These are phyloP conservation scores for Acleris holmiana DNA, from an alignment of 2,888 invertebrate genomes.

Conservation along the genomic window DNA sequence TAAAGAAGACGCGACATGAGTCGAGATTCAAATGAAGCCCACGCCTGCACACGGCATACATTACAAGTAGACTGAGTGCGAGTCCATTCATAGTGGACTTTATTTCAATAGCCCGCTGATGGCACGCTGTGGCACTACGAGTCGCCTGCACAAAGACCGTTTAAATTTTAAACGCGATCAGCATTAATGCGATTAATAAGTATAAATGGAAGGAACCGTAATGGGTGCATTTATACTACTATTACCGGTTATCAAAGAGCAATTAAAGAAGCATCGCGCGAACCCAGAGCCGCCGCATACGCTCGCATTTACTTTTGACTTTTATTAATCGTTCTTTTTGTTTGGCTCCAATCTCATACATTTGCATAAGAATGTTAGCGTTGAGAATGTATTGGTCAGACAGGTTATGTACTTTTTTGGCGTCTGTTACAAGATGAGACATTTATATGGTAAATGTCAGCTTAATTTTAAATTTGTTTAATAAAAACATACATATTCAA, in stretches of 20 bases:
- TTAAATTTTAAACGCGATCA: slow-evolving; percentile 59
- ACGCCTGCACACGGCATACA: slow-evolving; percentile 54
- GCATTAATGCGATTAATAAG: slow-evolving; percentile 58
- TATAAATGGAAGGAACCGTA: slow-evolving; percentile 63
- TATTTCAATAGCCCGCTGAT: slow-evolving; percentile 49
- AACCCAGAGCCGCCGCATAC: slow-evolving; percentile 60
- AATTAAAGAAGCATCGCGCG: slow-evolving; percentile 72
- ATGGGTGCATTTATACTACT: slow-evolving; percentile 72
- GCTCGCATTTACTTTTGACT: slow-evolving; percentile 73
- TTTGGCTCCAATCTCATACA: slow-evolving; percentile 66
- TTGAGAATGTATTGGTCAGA: slow-evolving; percentile 47
- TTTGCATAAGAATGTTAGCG: slow-evolving; percentile 74
- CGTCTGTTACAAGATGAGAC: slow-evolving; percentile 20
- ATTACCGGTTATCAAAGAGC: slow-evolving; percentile 74
- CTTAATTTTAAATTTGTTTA: slow-evolving; percentile 1
- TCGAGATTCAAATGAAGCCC: slow-evolving; percentile 62
- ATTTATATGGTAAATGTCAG: slow-evolving; percentile 14
- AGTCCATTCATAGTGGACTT: slow-evolving; percentile 55
- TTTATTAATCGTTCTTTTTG: slow-evolving; percentile 75
- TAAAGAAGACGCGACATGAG: slow-evolving; percentile 54
- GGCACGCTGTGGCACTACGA: slow-evolving; percentile 41
- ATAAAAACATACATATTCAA: slow-evolving; percentile 49
- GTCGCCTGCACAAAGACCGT: slow-evolving; percentile 50
- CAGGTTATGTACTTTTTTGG: slow-evolving; percentile 42
- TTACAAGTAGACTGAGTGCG: slow-evolving; percentile 54